phyloP scores from a whole-genome alignment of 2,797 vertebrate species.

The Eurystomus glaucurus region DNA sequence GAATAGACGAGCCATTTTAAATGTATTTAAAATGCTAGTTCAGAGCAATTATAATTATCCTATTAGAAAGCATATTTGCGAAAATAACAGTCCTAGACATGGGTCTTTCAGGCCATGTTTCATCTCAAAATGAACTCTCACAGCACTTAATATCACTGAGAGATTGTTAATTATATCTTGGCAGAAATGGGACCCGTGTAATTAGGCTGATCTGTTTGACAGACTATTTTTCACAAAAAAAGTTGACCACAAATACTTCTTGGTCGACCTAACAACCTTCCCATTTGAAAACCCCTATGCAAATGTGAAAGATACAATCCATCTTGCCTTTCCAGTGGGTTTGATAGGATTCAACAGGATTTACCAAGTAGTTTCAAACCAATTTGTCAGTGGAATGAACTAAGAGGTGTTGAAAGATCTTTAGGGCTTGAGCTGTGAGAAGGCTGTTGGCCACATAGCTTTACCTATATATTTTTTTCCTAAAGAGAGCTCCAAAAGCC shows the following conservation, averaged over 20 bases:
- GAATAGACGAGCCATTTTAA: background rate
- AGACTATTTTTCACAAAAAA: background rate
- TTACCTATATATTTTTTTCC: background rate
- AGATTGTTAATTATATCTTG: slow-evolving; percentile 20
- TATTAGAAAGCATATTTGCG: slow-evolving; percentile 5
- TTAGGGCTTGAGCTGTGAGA: background rate
- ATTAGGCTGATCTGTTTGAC: slow-evolving; percentile 14
- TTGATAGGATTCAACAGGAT: background rate
- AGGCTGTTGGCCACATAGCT: background rate
- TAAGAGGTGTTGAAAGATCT: background rate
- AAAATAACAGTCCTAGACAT: background rate
- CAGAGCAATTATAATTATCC: background rate
- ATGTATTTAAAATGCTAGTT: background rate
- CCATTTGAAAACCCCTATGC: background rate
- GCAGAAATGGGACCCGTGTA: slow-evolving; percentile 26
- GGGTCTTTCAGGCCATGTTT: slow-evolving; percentile 32
- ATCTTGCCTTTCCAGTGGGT: background rate
- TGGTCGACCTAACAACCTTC: background rate
- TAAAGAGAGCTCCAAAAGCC: background rate
- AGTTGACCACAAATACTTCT: background rate
- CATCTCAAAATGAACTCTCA: slow-evolving; percentile 30
- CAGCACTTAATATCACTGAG: background rate
- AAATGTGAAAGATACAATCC: background rate
- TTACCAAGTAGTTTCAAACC: background rate
- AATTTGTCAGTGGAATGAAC: background rate